phyloP scores from a whole-genome alignment of 2,888 invertebrate genomes.

The Synergus itoensis region DNA sequence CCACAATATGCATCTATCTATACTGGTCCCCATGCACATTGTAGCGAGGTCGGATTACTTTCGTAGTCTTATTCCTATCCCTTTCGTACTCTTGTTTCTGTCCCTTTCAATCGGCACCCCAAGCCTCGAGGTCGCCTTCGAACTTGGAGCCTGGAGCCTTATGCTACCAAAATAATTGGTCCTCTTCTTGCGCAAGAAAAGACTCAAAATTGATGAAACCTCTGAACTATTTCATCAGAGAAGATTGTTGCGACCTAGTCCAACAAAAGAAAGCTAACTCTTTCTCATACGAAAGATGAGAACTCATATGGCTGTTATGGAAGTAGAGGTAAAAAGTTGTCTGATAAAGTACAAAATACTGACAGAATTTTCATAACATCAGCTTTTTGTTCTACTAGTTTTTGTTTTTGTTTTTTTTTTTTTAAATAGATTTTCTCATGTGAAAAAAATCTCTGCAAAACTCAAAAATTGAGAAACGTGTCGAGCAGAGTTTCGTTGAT shows the following conservation, averaged over 20 bases:
- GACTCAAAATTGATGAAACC: neutral
- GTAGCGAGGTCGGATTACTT: slow-evolving; percentile 27
- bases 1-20: slow-evolving; percentile 52
- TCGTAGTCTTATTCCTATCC: slow-evolving; percentile 38
- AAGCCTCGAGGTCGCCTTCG: neutral
- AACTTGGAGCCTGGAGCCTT: neutral
- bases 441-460: too few relatives aligned
- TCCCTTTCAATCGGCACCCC: slow-evolving; percentile 38
- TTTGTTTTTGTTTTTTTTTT: too few relatives aligned
- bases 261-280: neutral
- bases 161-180: neutral
- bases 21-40: slow-evolving; percentile 44
- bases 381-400: too few relatives aligned
- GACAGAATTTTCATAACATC: neutral
- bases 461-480: neutral
- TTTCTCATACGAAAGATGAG: neutral
- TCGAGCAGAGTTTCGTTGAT: neutral
- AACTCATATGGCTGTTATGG: neutral
- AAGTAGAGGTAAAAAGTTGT: neutral
- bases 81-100: slow-evolving; percentile 23
- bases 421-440: too few relatives aligned
- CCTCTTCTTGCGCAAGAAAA: too few relatives aligned
- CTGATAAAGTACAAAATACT: neutral
- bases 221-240: neutral
- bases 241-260: neutral